Evolutionary conservation across 2,797 vertebrate genomes (phyloP).

Genomic region (Parotocinclus haroldoi): DNA sequence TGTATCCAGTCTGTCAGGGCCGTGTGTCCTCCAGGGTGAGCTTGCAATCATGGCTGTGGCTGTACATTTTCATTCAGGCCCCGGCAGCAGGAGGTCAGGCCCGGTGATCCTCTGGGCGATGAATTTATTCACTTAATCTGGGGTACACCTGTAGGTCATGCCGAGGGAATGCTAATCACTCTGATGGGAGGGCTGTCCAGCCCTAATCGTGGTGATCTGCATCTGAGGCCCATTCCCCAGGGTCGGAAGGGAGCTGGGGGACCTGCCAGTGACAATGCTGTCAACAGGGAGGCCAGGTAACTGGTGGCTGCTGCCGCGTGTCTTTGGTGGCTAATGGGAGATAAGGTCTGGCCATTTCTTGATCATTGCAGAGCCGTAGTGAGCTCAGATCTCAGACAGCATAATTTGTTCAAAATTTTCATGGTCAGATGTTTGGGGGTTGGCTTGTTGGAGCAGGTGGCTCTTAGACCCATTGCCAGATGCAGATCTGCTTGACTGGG

Average conservation of each 20-base stretch:
- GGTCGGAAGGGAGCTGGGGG: slow-evolving; percentile 54
- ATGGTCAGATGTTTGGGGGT: slow-evolving; percentile 54
- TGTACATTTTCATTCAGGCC: slow-evolving; percentile 55
- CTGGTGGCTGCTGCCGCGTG: slow-evolving; percentile 60
- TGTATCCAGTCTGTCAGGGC: slow-evolving; percentile 17
- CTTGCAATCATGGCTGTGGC: slow-evolving; percentile 41
- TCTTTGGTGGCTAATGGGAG: slow-evolving; percentile 58
- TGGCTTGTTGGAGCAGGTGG: slow-evolving; percentile 67
- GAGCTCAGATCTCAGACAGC: slow-evolving; percentile 58
- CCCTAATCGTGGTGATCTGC: slow-evolving; percentile 77
- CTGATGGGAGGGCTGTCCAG: slow-evolving; percentile 55
- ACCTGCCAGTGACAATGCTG: slow-evolving; percentile 64
- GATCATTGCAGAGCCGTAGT: slow-evolving; percentile 43
- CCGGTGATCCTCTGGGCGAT: slow-evolving; percentile 61
- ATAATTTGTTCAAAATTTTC: slow-evolving; percentile 73
- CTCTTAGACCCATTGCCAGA: slow-evolving; percentile 47
- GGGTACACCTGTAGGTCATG: slow-evolving; percentile 80
- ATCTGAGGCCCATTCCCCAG: slow-evolving; percentile 75
- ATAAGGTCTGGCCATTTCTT: slow-evolving; percentile 55
- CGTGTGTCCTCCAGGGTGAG: slow-evolving; percentile 39
- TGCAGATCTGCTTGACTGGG: slow-evolving; percentile 63
- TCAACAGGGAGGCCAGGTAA: slow-evolving; percentile 68
- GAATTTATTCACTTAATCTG: slow-evolving; percentile 75
- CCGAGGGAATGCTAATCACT: slow-evolving; percentile 74
- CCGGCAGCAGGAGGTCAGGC: slow-evolving; percentile 52